Evolutionary conservation across 2,888 invertebrate genomes (phyloP), one percentile per base, ranked within the genome.

Genomic region (Drosophila testacea): DNA sequence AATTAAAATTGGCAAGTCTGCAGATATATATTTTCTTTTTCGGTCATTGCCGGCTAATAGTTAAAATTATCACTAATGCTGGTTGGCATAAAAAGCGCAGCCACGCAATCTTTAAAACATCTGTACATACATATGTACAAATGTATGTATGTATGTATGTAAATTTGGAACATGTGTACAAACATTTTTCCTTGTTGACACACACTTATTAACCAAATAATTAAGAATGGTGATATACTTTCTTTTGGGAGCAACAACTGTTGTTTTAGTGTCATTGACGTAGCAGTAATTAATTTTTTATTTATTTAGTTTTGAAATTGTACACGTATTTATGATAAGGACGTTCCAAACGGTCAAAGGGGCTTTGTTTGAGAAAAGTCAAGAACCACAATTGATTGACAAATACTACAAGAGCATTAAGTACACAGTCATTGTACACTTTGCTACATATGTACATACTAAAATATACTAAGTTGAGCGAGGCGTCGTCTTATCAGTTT

Each of bases 321-420:
- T 42, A 62, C 71, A 79, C 79, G 79, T 79, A 71, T n/a, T n/a
- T n/a, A 27, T 48, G 79, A 79, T 79, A 79, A 79, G 63, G 51
- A 52, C 52, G 66, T 50, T 54, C 22, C 46, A 27, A 50, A 42
- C 47, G 56, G 42, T 78, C 72, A 71, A 72, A 69, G 46, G 47
- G 63, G 72, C 66, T 76, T 76, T 76, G 16, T 16, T 28, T 60
- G 47, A 56, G 32, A 36, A 47, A 34, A 60, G 48, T 62, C 47
- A 66, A 62, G 57, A 36, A 48, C 6, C 39, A 39, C 39, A 34
- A 41, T 55, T 74, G 68, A 78, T 75, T 72, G 77, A 72, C 72
- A 74, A 56, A 63, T 55, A 75, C 42, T 67, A 46, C 38, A 48
- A 44, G 44, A 47, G 16, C 42, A 34, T 11, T 48, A 10, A 32